Percentiles rank a stretch among this genome's conserved stretches.
Evolutionary conservation across 2,888 invertebrate genomes (phyloP).

Genomic region (Sicus ferrugineus): DNA sequence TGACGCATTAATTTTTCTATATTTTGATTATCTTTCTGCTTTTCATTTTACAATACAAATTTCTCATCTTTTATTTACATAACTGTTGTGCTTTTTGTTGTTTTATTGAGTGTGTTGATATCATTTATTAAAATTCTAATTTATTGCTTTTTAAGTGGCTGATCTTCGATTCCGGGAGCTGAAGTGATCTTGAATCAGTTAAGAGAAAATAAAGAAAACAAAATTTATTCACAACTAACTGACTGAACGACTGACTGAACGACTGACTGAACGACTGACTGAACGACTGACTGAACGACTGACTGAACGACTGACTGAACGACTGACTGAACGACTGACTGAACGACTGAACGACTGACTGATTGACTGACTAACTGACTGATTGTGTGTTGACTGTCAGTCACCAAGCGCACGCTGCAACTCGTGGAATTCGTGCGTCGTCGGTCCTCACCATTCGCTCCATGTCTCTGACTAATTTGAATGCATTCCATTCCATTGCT

Average conservation of each 20-base stretch:
- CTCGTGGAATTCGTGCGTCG: neutral
- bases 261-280: neutral
- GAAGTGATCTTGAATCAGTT: conserved; percentile 5
- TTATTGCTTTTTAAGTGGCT: conserved; percentile 5
- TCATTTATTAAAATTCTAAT: conserved; percentile 13
- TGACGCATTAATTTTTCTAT: conserved; percentile 7
- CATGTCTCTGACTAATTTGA: neutral
- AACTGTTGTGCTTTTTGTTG: neutral
- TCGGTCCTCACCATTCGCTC: neutral
- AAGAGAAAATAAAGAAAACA: neutral
- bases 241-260: neutral
- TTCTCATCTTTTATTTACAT: neutral
- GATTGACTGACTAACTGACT: neutral
- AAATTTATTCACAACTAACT: neutral
- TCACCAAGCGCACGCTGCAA: neutral
- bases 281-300: neutral
- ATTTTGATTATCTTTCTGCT: neutral
- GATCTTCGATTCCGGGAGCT: neutral
- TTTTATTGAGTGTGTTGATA: neutral
- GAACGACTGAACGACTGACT: no score
- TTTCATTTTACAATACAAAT: neutral
- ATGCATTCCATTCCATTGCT: neutral
- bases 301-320: neutral
- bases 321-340: neutral
- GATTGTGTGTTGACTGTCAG: conserved; percentile 5